Percentiles rank a stretch among this genome's conserved stretches.
These are phyloP conservation scores for Hyperopisus bebe DNA, from an alignment of 2,113 vertebrate genomes.

Conservation along the genomic window DNA sequence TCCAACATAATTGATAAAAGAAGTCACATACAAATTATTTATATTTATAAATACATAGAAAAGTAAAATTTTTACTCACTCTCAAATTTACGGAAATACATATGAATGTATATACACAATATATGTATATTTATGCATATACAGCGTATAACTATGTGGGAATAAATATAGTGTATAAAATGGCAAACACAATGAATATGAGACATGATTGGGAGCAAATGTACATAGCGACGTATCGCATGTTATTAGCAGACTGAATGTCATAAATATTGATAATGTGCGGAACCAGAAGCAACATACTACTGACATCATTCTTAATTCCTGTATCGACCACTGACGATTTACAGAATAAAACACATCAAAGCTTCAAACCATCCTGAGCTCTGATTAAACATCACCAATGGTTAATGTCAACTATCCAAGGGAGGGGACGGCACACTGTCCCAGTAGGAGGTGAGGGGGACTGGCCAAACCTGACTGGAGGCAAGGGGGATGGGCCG, in stretches of 20 bases:
- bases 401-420: not conserved
- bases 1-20: conserved; percentile 4
- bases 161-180: conserved; percentile 34
- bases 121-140: conserved; percentile 7
- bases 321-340: not conserved
- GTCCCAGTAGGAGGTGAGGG: not conserved
- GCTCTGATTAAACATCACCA: not conserved
- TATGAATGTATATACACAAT: conserved; percentile 6
- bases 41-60: conserved; percentile 15
- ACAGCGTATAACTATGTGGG: conserved; percentile 6
- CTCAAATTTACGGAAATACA: not conserved
- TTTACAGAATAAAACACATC: not conserved
- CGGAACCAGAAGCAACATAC: not conserved
- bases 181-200: conserved; percentile 38
- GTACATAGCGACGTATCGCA: conserved; percentile 21
- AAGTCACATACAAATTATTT: not conserved
- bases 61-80: conserved; percentile 12
- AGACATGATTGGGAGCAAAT: conserved; percentile 37
- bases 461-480: not conserved
- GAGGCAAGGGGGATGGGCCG: not conserved
- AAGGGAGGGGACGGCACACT: not conserved
- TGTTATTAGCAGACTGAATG: not conserved
- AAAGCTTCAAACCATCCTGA: not conserved
- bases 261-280: not conserved
- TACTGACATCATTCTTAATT: not conserved